These are phyloP conservation scores for Rhynchopsitta pachyrhyncha DNA, from an alignment of 2,113 vertebrate genomes.

Conservation along the genomic window DNA sequence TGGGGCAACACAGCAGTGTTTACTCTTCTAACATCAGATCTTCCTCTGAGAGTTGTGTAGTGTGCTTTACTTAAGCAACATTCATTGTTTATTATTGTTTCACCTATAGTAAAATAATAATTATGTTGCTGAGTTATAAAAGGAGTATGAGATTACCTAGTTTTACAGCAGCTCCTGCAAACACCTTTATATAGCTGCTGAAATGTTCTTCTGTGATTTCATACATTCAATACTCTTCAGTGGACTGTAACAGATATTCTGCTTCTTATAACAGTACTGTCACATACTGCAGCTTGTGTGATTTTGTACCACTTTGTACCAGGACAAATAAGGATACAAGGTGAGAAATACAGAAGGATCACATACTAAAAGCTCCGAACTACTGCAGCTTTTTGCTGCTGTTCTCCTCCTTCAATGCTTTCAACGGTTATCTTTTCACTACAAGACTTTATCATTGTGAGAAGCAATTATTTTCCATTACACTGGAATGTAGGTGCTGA, in stretches of 20 bases:
- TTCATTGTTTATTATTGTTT: not conserved
- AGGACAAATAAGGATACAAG: not conserved
- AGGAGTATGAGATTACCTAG: not conserved
- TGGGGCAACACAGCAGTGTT: not conserved
- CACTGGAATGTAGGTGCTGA: not conserved
- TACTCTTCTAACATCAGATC: not conserved
- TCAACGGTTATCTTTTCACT: not conserved
- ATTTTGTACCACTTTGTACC: not conserved
- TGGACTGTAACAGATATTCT: not conserved
- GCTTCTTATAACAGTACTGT: not conserved
- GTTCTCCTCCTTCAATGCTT: not conserved
- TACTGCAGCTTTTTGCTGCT: not conserved
- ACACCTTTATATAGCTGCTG: not conserved
- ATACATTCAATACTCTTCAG: not conserved
- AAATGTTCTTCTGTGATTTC: conserved; percentile 8
- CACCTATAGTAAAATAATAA: not conserved
- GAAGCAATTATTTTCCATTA: conserved; percentile 42
- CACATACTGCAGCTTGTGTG: not conserved
- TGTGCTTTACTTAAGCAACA: not conserved
- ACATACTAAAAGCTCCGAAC: not conserved
- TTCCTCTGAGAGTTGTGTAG: not conserved
- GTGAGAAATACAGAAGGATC: not conserved
- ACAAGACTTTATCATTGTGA: not conserved
- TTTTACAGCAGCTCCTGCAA: conserved; percentile 5
- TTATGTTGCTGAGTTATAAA: not conserved